phyloP scores from a whole-genome alignment of 2,888 invertebrate genomes.

The Trichacis sp. region DNA sequence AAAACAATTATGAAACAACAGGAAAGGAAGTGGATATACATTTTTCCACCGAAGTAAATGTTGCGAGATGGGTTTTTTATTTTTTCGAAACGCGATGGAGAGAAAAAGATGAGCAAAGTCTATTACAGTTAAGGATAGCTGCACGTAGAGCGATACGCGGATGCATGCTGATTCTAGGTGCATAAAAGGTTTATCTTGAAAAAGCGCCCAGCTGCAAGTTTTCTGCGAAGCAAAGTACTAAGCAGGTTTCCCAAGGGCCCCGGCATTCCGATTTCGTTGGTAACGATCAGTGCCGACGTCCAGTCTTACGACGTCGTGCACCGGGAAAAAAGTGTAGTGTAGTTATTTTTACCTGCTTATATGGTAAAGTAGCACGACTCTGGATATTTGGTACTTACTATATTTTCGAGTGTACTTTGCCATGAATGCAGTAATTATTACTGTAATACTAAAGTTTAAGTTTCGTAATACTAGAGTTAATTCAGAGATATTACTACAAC shows the following conservation, averaged over 20 bases:
- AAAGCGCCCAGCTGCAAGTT: conserved; percentile 22
- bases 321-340: too few relatives aligned
- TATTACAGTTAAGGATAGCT: conserved; percentile 21
- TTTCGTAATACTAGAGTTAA: too few relatives aligned
- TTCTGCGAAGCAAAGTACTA: conserved; percentile 22
- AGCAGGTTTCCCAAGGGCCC: conserved; percentile 27
- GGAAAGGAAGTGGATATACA: neutral
- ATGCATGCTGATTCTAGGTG: conserved; percentile 31
- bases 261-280: conserved; percentile 32
- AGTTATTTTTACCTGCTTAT: too few relatives aligned
- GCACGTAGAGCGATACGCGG: conserved; percentile 26
- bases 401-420: too few relatives aligned
- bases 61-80: neutral
- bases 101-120: conserved; percentile 10
- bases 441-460: too few relatives aligned
- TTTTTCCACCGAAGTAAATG: neutral
- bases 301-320: conserved; percentile 15
- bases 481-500: too few relatives aligned
- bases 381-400: too few relatives aligned
- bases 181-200: conserved; percentile 27
- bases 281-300: conserved; percentile 13
- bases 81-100: neutral
- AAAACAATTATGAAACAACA: too few relatives aligned
- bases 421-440: too few relatives aligned
- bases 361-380: too few relatives aligned